Evolutionary conservation across 92 coral and sea anemone genomes (phyloP).

Genomic region (Epizoanthus illoricatus): DNA sequence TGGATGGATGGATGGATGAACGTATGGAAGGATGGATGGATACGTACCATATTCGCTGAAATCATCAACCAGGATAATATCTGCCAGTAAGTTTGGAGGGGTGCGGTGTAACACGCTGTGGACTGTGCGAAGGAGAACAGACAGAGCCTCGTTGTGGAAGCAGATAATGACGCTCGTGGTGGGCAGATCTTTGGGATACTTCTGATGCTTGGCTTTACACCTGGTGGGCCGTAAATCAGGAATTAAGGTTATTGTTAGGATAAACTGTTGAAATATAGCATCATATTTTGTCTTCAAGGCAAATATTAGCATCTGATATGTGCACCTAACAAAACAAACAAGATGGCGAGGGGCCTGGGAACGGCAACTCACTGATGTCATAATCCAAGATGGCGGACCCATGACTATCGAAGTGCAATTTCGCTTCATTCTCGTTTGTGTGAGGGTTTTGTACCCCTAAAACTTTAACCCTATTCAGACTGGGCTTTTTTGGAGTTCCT

Average conservation of each 20-base stretch:
- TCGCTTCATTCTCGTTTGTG: too few species aligned
- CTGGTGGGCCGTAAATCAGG: constrained; percentile 27
- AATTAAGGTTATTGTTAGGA: neutral
- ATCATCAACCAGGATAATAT: constrained; percentile 81
- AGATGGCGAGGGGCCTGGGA: too few species aligned
- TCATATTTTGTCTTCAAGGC: neutral
- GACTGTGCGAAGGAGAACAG: constrained; percentile 82
- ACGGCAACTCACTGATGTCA: too few species aligned
- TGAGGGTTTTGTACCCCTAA: too few species aligned
- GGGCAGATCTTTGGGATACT: constrained; percentile 71
- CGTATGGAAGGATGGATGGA: neutral
- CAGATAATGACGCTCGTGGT: constrained; percentile 85
- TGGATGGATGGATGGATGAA: neutral
- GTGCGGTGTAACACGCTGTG: constrained; percentile 81
- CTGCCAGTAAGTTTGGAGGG: constrained; percentile 78
- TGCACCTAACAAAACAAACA: too few species aligned
- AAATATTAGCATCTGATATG: too few species aligned
- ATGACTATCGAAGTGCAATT: too few species aligned
- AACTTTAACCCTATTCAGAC: too few species aligned
- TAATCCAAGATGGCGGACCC: too few species aligned
- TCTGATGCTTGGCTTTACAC: constrained; percentile 71
- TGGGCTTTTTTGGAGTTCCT: too few species aligned
- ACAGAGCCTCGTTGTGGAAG: constrained; percentile 85
- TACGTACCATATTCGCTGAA: constrained; percentile 78
- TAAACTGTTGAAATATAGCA: neutral